These are phyloP conservation scores for Onthophagus sagittarius DNA, from an alignment of 2,888 invertebrate genomes.

Conservation along the genomic window DNA sequence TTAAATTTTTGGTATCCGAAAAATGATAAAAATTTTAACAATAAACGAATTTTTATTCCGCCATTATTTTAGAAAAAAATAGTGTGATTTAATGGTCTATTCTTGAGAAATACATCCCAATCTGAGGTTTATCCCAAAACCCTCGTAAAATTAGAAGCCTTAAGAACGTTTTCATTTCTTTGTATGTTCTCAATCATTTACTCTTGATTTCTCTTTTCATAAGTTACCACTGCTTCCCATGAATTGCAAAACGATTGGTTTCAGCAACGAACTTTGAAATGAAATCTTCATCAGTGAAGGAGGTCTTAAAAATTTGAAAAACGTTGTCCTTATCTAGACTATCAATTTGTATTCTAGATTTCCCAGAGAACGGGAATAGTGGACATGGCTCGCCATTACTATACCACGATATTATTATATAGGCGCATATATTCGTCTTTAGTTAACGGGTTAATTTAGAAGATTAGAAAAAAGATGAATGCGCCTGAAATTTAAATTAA, in stretches of 20 bases:
- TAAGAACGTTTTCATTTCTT: background rate
- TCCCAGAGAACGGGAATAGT: background rate
- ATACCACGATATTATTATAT: no score
- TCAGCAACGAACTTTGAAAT: background rate
- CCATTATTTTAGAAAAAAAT: background rate
- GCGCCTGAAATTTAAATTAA: background rate
- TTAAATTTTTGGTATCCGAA: background rate
- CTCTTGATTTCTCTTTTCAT: no score
- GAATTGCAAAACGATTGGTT: background rate
- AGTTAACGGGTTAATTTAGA: no score
- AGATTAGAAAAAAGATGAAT: no score
- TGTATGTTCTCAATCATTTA: background rate
- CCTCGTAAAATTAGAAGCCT: background rate
- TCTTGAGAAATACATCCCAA: no score
- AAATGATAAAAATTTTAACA: background rate
- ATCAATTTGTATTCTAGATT: background rate
- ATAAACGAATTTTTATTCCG: background rate
- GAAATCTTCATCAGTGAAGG: background rate
- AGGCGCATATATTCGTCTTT: no score
- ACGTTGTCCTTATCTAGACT: no score
- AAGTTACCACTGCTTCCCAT: background rate
- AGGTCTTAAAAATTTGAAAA: background rate
- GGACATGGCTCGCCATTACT: background rate
- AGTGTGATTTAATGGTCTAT: no score
- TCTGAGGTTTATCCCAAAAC: background rate